Evolutionary conservation across 1,140 invertebrate genomes (phyloP).

Genomic region (Aporrectodea caliginosa): DNA sequence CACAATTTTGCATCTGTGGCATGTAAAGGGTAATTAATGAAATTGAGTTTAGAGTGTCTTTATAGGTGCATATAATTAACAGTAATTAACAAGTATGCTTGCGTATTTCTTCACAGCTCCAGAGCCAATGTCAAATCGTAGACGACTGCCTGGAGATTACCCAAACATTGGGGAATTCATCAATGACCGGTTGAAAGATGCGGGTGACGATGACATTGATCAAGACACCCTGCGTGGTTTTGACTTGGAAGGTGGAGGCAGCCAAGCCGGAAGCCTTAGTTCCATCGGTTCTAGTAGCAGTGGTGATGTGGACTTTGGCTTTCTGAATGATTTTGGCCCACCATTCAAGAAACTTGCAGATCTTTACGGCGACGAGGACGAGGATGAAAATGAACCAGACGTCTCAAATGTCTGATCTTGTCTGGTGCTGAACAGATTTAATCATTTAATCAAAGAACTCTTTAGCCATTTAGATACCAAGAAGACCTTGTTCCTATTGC

Average conservation of each 20-base stretch:
- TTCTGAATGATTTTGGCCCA: conserved; percentile 92
- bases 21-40: too few relatives aligned
- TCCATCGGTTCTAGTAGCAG: conserved; percentile 67
- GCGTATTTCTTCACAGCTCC: neutral
- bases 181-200: conserved; percentile 88
- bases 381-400: conserved; percentile 8
- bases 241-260: conserved; percentile 94
- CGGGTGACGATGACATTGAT: conserved; percentile 89
- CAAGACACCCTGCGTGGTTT: conserved; percentile 95
- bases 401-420: too few relatives aligned
- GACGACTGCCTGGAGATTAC: conserved; percentile 54
- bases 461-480: too few relatives aligned
- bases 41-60: too few relatives aligned
- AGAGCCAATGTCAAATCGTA: neutral
- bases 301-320: conserved; percentile 96
- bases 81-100: neutral
- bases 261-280: conserved; percentile 91
- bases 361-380: conserved; percentile 71
- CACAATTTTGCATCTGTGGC: too few relatives aligned
- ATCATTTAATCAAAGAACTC: too few relatives aligned
- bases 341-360: conserved; percentile 93
- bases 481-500: too few relatives aligned
- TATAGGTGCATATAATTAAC: too few relatives aligned
- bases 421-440: too few relatives aligned
- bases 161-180: conserved; percentile 95